A percentile compares a stretch with the other conserved stretches of the same genome.
phyloP scores from a whole-genome alignment of 2,113 vertebrate genomes.

The Cromileptes altivelis region DNA sequence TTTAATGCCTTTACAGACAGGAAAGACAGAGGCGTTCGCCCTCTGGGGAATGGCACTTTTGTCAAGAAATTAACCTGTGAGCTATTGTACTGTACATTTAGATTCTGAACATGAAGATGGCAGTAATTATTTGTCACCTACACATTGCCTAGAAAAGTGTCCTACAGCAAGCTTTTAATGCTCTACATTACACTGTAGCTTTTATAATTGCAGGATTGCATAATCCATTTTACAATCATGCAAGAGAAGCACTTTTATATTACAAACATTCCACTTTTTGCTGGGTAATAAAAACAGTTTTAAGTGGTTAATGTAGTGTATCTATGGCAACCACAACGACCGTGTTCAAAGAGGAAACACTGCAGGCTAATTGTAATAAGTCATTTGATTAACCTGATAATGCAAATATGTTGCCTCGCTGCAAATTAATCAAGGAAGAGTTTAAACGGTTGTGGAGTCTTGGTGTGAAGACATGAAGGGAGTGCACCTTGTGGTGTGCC shows the following conservation, averaged over 20 bases:
- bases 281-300: conserved; percentile 17
- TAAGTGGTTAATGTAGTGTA: conserved; percentile 37
- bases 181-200: neutral
- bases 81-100: conserved; percentile 11
- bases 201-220: conserved; percentile 21
- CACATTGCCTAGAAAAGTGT: neutral
- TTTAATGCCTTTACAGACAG: conserved; percentile 39
- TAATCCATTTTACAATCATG: conserved; percentile 23
- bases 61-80: conserved; percentile 13
- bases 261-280: conserved; percentile 26
- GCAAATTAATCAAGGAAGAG: conserved; percentile 36
- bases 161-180: neutral
- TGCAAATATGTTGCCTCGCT: conserved; percentile 55
- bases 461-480: conserved; percentile 4
- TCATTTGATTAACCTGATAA: conserved; percentile 55
- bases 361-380: conserved; percentile 42
- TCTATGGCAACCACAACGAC: conserved; percentile 59
- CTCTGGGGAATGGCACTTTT: conserved; percentile 1
- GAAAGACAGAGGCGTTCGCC: conserved; percentile 17
- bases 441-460: conserved; percentile 8
- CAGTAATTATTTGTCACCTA: conserved; percentile 6
- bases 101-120: conserved; percentile 20
- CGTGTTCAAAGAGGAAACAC: conserved; percentile 34
- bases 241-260: conserved; percentile 11
- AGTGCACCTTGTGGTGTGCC: conserved; percentile 31